Percentiles rank a stretch among this genome's conserved stretches.
Evolutionary conservation across 2,113 vertebrate genomes (phyloP).

Genomic region (Ammodytes marinus): DNA sequence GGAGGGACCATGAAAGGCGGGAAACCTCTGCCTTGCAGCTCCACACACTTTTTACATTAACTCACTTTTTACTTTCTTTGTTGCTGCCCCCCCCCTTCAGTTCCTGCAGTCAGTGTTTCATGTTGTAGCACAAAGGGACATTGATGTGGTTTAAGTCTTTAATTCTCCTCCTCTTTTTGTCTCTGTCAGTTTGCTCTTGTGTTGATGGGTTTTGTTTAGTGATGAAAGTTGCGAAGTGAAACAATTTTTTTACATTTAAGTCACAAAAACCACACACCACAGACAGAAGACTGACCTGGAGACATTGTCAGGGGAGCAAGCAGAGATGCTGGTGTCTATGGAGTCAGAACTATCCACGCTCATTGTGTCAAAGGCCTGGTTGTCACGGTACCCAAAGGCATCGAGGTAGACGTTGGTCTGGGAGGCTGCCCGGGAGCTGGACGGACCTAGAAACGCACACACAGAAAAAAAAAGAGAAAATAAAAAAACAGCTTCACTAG

Average conservation of each 20-base stretch:
- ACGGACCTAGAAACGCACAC: constrained; percentile 84
- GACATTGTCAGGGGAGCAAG: constrained; percentile 96
- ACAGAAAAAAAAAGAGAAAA: constrained; percentile 52
- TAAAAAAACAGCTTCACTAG: neutral
- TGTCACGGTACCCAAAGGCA: constrained; percentile 90
- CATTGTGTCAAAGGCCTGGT: constrained; percentile 91
- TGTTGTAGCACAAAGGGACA: constrained; percentile 32
- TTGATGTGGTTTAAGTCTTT: neutral
- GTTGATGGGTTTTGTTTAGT: too few species aligned
- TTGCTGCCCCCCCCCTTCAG: neutral
- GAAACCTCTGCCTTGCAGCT: constrained; percentile 45
- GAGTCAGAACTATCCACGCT: constrained; percentile 96
- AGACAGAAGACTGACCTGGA: constrained; percentile 86
- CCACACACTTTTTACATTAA: constrained; percentile 69
- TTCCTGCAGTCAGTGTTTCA: constrained; percentile 24
- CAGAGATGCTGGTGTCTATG: constrained; percentile 97
- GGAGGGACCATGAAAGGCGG: constrained; percentile 52
- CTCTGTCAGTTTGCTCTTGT: neutral
- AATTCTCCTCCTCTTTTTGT: neutral
- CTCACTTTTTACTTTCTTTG: constrained; percentile 27
- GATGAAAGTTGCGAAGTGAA: too few species aligned
- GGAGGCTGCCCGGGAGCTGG: constrained; percentile 89
- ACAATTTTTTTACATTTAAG: too few species aligned
- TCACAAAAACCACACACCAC: neutral
- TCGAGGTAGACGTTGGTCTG: constrained; percentile 94